Evolutionary conservation across 1,140 invertebrate species (phyloP), one percentile per base, ranked within the genome.

Genomic region (Aphaenogaster rudis): DNA sequence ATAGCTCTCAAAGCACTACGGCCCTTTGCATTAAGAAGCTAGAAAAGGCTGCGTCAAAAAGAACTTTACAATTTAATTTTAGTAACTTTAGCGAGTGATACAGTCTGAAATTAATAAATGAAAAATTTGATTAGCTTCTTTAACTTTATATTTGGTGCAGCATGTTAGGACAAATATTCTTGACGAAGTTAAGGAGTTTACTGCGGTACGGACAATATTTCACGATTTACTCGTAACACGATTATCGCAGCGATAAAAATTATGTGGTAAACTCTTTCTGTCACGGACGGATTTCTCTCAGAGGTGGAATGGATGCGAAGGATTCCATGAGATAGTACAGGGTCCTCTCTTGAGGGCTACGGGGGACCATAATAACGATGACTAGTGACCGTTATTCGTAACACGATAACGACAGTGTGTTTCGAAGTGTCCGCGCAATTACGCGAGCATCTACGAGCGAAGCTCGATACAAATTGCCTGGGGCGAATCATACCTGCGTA

Each of bases 381-480:
- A 84, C 28, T 74, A 61, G 80, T 76, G 42, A 74, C 67, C 17
- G 33, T 39, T 74, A 74, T 61, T 76, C n/a, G n/a, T 45, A 50
- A 72, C 11, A 9, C 6, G 54, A 63, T 84, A 81, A 84, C 67
- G 80, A 82, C 13, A 13, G 33, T 63, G n/a, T 28, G 54, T 76
- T 69, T 76, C 33, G 39, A 50, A 74, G 33, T 45, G 42, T 61
- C 11, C 4, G 39, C 54, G 17, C 21, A 61, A 82, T 82, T 81
- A 81, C 79, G 64, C 21, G 66, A 61, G 21, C 39, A 74, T 28
- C 33, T 71, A 61, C n/a, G 33, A 48, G 21, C 11, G 54, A 17
- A 72, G 17, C 79, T 48, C 42, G 33, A 74, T 82, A 74, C 80
- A 74, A 74, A 82, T 82, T 59, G 52, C 42, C 33, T 21, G 15